Evolutionary conservation across 1,140 invertebrate species (phyloP), one percentile per base, ranked within the genome.

Genomic region (Sitobion miscanthi): DNA sequence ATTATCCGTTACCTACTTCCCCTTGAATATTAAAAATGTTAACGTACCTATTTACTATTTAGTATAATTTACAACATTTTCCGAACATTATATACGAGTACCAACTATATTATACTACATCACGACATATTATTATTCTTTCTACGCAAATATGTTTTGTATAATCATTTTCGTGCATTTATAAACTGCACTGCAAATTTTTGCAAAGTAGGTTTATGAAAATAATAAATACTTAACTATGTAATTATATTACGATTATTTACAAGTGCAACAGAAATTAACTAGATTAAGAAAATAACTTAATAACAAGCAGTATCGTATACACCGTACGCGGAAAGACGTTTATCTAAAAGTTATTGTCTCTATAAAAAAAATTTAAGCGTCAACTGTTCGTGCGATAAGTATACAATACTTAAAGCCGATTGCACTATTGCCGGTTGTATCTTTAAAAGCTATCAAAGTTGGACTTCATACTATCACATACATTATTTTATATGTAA

Each of bases 311-410:
- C 38, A 62, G 17, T 62, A 45, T 90, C 54, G 25, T 90, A 38
- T 30, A 49, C 11, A 38, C 21, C 25, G 20, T 54, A 20, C 20
- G 52, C 52, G 20, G 52, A 54, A 54, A 42, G 7, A 21, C 23
- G 35, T 2, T 62, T 90, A 90, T 62, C 35, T 62, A 62, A 62
- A 90, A 38, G 88, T 90, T 62, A 90, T 62, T 62, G 54, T 25
- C 88, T 90, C 23, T 42, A 23, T 25, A 90, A 42, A 90, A 62
- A 90, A 25, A 62, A 62, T 62, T 54, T 42, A 45, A 17, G 21
- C 38, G 52, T 90, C 88, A 42, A 90, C 88, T 90, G 38, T 62
- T 47, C 6, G 54, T 38, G 23, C 57, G 35, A 90, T 54, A 42
- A 88, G 30, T 49, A 47, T n/a, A 49, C 17, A 62, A 90, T 38